Evolutionary conservation across 2,888 invertebrate species (phyloP).

Genomic region (Hydriomena furcata): DNA sequence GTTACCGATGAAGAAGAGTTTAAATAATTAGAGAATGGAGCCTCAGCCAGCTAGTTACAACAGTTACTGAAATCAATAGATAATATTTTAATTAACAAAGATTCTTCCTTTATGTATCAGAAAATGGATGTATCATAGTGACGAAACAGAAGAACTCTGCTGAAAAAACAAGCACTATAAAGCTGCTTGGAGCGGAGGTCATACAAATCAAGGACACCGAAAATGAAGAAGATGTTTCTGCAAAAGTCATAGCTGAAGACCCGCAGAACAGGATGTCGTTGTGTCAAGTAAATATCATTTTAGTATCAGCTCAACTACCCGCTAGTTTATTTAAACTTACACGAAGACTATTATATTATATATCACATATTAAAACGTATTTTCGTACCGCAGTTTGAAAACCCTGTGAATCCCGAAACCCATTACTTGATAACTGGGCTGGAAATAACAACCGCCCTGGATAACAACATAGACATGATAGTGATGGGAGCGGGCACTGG

Average conservation of each 20-base stretch:
- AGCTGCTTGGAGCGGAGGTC: slow-evolving; percentile 94
- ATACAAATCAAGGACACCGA: slow-evolving; percentile 87
- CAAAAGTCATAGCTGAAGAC: slow-evolving; percentile 89
- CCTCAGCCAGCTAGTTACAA: too few species aligned
- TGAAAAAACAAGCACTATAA: slow-evolving; percentile 94
- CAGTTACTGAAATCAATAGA: too few species aligned
- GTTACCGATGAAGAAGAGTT: too few species aligned
- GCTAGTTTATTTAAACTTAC: too few species aligned
- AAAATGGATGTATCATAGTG: slow-evolving; percentile 95
- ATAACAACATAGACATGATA: slow-evolving; percentile 89
- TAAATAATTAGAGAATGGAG: too few species aligned
- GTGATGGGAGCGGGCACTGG: slow-evolving; percentile 95
- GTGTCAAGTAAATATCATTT: slow-evolving; percentile 86
- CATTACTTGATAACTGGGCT: slow-evolving; percentile 96
- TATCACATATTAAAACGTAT: background rate
- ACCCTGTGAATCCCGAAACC: slow-evolving; percentile 94
- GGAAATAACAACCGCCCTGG: slow-evolving; percentile 89
- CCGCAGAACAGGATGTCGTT: slow-evolving; percentile 87
- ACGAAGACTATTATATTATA: too few species aligned
- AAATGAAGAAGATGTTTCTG: slow-evolving; percentile 83
- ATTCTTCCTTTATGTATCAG: slow-evolving; percentile 42
- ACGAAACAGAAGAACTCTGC: slow-evolving; percentile 99
- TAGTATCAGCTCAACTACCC: too few species aligned
- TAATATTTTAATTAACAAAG: too few species aligned
- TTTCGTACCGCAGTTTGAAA: slow-evolving; percentile 86